These are phyloP conservation scores for Gouania willdenowi DNA, from an alignment of 2,797 vertebrate genomes.

Conservation along the genomic window DNA sequence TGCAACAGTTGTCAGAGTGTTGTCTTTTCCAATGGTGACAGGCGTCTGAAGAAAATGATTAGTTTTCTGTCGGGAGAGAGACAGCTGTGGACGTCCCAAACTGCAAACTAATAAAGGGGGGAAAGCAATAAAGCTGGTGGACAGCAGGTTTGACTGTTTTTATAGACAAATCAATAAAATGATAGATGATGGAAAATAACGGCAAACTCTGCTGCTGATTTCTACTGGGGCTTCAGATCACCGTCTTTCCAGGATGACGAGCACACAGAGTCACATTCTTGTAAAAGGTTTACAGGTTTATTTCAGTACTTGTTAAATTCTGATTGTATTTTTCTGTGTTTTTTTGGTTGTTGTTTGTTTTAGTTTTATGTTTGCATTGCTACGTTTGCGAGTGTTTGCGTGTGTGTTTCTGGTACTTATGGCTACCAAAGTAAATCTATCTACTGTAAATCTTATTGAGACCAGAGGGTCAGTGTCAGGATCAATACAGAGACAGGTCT, in stretches of 20 bases:
- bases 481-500: conserved; percentile 71
- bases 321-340: conserved; percentile 19
- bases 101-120: conserved; percentile 75
- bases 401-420: conserved; percentile 45
- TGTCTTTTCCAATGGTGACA: conserved; percentile 69
- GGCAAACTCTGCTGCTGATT: conserved; percentile 61
- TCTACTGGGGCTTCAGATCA: conserved; percentile 60
- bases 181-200: conserved; percentile 76
- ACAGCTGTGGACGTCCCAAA: conserved; percentile 73
- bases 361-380: no score
- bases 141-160: conserved; percentile 75
- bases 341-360: no score
- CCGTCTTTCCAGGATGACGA: background rate
- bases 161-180: conserved; percentile 79
- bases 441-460: conserved; percentile 63
- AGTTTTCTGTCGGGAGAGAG: conserved; percentile 63
- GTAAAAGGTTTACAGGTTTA: no score
- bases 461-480: conserved; percentile 63
- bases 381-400: conserved; percentile 29
- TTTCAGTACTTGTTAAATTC: no score
- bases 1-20: conserved; percentile 69
- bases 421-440: conserved; percentile 65
- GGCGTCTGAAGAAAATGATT: conserved; percentile 70
- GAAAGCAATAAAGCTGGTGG: conserved; percentile 73
- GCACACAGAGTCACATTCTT: background rate